Evolutionary conservation across 2,113 vertebrate species (phyloP).

Genomic region (Philantomba maxwellii): DNA sequence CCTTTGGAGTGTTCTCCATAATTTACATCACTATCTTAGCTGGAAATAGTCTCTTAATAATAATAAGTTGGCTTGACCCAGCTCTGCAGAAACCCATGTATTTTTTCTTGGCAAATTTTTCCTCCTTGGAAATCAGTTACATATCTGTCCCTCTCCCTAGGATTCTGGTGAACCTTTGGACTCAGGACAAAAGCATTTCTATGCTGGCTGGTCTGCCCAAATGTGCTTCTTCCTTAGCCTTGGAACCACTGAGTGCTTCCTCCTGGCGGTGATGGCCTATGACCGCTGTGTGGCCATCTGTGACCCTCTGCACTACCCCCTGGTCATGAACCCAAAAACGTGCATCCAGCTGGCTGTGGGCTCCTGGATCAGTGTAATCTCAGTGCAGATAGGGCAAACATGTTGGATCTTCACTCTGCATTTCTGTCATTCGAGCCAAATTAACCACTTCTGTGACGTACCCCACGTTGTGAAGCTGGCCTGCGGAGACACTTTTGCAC

Average conservation of each 20-base stretch:
- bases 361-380: neutral
- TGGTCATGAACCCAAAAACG: neutral
- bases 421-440: slow-evolving; percentile 40
- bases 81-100: slow-evolving; percentile 35
- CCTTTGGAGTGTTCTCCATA: neutral
- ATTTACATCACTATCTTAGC: neutral
- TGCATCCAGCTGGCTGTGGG: neutral
- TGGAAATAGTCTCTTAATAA: slow-evolving; percentile 34
- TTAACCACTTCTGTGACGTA: slow-evolving; percentile 51
- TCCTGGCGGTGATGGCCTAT: neutral
- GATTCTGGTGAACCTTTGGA: neutral
- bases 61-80: neutral
- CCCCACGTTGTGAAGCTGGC: slow-evolving; percentile 32
- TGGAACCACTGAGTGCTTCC: neutral
- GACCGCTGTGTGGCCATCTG: neutral
- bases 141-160: neutral
- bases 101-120: slow-evolving; percentile 48
- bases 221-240: neutral
- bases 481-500: slow-evolving; percentile 19
- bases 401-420: neutral
- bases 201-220: neutral
- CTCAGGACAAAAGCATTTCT: neutral
- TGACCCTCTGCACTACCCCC: neutral
- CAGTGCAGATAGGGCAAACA: slow-evolving; percentile 26
- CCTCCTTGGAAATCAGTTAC: slow-evolving; percentile 32